Evolutionary conservation across 2,797 vertebrate species (phyloP), one percentile per base, ranked within the genome.

Genomic region (Capromys pilorides): DNA sequence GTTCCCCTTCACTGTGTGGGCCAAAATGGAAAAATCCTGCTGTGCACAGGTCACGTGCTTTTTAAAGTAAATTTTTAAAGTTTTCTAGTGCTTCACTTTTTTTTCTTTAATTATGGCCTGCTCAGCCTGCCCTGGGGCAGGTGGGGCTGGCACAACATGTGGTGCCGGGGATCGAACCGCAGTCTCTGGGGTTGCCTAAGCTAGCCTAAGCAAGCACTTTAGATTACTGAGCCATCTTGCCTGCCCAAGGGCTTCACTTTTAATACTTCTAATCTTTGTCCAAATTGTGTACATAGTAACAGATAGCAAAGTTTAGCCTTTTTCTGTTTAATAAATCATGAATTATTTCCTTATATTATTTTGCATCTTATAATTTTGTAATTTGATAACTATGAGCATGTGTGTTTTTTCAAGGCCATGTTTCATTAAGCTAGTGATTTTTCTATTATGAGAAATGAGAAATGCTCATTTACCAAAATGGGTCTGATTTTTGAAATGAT

Each of bases 401-500:
- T 73, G 14, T 90, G 64, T 69, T 73, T 4, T 36, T 28, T 93
- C 59, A 45, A 83, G 28, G 13, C 26, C 66, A 22, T 54, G 8
- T 71, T 78, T 86, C 71, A 90, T 67, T 82, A 87, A 69, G 87
- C 41, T 92, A 87, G 19, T 61, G 41, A 57, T 84, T 59, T 59
- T 87, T 66, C n/a, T 39, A 45, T 81, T 88, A 67, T 36, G 93
- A 94, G 7, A 61, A 66, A 66, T 75, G 78, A 6, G 59, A 93
- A 92, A 31, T 49, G 54, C 51, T 88, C 28, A 41, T 39, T 84
- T 85, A 84, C 10, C 81, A 61, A 95, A 78, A 11, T 36, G 8
- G 33, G 45, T 80, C n/a, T 69, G 8, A 67, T 57, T 93, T 94
- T 83, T 93, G 51, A 91, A 93, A 94, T 5, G 5, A 81, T 90